These are phyloP conservation scores for Spialia ferax DNA, from an alignment of 2,888 invertebrate species.

Conservation along the genomic window DNA sequence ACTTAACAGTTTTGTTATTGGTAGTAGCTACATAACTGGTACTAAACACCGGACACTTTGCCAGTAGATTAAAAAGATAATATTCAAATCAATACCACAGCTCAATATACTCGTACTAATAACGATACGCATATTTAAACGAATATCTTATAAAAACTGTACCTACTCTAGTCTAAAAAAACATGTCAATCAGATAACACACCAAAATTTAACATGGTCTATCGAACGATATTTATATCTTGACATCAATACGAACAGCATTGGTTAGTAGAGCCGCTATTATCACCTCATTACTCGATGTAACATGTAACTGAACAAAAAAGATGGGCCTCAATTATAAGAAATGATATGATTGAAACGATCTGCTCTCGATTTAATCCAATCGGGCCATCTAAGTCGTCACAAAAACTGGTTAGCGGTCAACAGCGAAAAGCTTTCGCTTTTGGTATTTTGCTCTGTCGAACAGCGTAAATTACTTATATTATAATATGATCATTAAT, in stretches of 20 bases:
- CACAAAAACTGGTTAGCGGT: constrained; percentile 14
- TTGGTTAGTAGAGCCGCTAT: constrained; percentile 6
- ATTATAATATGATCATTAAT: not conserved
- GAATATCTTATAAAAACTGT: no score
- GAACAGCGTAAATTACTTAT: not conserved
- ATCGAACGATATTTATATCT: constrained; percentile 10
- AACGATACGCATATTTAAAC: no score
- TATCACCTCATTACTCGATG: constrained; percentile 25
- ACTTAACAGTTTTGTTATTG: no score
- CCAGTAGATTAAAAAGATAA: no score
- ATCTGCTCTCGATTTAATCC: constrained; percentile 35
- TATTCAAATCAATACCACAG: no score
- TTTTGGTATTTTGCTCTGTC: not conserved
- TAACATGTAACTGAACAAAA: constrained; percentile 26
- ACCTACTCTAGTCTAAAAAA: not conserved
- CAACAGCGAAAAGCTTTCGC: not conserved
- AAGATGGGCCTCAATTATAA: constrained; percentile 25
- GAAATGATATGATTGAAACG: constrained; percentile 35
- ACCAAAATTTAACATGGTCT: not conserved
- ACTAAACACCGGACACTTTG: no score
- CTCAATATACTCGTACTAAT: no score
- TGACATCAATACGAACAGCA: constrained; percentile 17
- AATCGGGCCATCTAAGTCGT: constrained; percentile 29
- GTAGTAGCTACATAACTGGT: no score
- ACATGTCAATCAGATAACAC: not conserved